These are phyloP conservation scores for Carterocephalus palaemon DNA, from an alignment of 2,888 invertebrate genomes.

Conservation along the genomic window DNA sequence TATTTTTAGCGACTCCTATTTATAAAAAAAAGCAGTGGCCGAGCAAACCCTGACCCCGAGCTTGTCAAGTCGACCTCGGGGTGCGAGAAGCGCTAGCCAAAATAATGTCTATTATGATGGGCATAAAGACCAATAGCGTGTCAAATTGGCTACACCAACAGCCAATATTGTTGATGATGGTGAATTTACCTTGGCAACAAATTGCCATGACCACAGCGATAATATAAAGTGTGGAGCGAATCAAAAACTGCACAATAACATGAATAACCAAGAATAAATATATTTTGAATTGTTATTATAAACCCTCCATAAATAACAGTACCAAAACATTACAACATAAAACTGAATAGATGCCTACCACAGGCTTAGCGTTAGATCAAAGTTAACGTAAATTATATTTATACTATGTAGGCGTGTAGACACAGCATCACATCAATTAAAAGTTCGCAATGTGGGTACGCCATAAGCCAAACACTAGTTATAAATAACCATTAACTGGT, in stretches of 20 bases:
- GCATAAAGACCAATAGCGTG: slow-evolving; percentile 7
- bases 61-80: slow-evolving; percentile 1
- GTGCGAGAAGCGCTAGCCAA: background rate
- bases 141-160: slow-evolving; percentile 2
- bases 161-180: slow-evolving; percentile 5
- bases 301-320: too few species aligned
- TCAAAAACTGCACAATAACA: background rate
- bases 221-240: background rate
- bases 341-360: too few species aligned
- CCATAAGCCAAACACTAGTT: too few species aligned
- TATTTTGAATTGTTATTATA: too few species aligned
- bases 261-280: too few species aligned
- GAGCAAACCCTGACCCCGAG: slow-evolving; percentile 16
- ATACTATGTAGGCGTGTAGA: too few species aligned
- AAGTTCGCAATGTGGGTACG: too few species aligned
- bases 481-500: too few species aligned
- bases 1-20: background rate
- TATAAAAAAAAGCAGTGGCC: background rate
- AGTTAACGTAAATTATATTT: too few species aligned
- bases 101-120: background rate
- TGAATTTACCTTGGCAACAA: slow-evolving; percentile 18
- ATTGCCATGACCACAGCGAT: background rate
- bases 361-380: too few species aligned
- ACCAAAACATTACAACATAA: too few species aligned
- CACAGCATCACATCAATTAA: too few species aligned